Evolutionary conservation across 2,888 invertebrate genomes (phyloP).

Genomic region (Hoplodrina ambigua): DNA sequence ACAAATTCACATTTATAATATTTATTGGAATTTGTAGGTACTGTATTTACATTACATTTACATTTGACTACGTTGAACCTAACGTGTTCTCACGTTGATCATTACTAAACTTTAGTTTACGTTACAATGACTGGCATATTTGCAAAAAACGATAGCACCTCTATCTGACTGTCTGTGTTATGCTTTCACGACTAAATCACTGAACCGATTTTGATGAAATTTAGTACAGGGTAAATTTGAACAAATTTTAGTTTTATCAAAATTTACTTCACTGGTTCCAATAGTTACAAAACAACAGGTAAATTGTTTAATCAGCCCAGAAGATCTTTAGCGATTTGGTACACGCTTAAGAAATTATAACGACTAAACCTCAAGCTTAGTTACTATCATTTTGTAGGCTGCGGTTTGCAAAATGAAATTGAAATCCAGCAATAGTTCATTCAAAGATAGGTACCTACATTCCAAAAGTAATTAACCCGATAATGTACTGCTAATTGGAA

Average conservation of each 20-base stretch:
- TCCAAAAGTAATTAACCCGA: constrained; percentile 43
- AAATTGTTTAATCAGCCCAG: constrained; percentile 36
- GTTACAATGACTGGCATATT: no score
- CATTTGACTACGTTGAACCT: constrained; percentile 10
- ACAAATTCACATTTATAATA: constrained; percentile 28
- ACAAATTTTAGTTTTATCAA: no score
- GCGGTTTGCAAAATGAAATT: constrained; percentile 33
- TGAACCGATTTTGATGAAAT: no score
- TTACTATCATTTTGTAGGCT: constrained; percentile 16
- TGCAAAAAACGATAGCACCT: no score
- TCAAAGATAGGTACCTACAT: constrained; percentile 17
- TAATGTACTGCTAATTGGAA: constrained; percentile 53
- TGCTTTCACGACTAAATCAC: no score
- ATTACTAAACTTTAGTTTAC: constrained; percentile 5
- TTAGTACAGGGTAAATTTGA: no score
- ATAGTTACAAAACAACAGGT: constrained; percentile 29
- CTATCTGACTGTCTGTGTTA: no score
- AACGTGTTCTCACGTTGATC: constrained; percentile 17
- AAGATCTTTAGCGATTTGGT: constrained; percentile 45
- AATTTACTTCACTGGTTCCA: constrained; percentile 2
- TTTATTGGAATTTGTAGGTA: constrained; percentile 16
- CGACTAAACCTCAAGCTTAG: constrained; percentile 28
- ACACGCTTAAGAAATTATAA: constrained; percentile 27
- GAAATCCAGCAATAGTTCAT: not conserved
- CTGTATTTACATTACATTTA: not conserved